Base-by-base conservation (phyloP, 2,113 vertebrate species). In the Pavo muticus region DNA sequence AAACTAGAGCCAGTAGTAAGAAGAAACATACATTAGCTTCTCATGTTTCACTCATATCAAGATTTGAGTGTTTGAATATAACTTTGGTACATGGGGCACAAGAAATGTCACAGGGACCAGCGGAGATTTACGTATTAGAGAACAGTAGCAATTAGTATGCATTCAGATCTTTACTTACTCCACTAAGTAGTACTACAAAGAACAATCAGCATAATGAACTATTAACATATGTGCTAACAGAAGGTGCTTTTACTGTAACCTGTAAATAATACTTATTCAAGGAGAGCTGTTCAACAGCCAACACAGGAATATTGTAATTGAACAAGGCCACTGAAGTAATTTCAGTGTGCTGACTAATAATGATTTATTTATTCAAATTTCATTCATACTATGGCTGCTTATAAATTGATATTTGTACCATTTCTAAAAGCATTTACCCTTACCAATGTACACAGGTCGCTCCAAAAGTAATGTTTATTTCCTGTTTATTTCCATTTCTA, bases 131-230 rank as follows among this genome's bases (percentile, higher is more conserved):
- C 16, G 35, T 39, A 14, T 60, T 12, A 37, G 9, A 37, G 78
- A 52, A 13, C 5, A 50, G 30, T 3, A 57, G 48, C 1, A 9
- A 25, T n/a, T 60, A 0, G 0, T 17, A 63, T 8, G 16, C 24
- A 4, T 40, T 52, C 19, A 14, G 18, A 3, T 73, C 40, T 39
- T 50, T 37, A 45, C 1, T 19, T 8, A 29, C 23, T 60, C 30
- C 17, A 14, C 47, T 37, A 21, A 25, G 37, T 45, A 29, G 20
- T 17, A 25, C 1, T 56, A 68, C 9, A 39, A 47, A 40, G 45
- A 61, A 48, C n/a, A 19, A 29, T 64, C 37, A 64, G 35, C 30
- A 70, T 24, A 40, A 52, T 37, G 60, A 87, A 50, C 32, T 59
- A n/a, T n/a, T 24, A 63, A 27, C 65, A 44, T 54, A 23, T 3